Percentiles rank a stretch among this genome's conserved stretches.
These are phyloP conservation scores for Alexandromys fortis DNA, from an alignment of 2,113 vertebrate genomes.

Conservation along the genomic window DNA sequence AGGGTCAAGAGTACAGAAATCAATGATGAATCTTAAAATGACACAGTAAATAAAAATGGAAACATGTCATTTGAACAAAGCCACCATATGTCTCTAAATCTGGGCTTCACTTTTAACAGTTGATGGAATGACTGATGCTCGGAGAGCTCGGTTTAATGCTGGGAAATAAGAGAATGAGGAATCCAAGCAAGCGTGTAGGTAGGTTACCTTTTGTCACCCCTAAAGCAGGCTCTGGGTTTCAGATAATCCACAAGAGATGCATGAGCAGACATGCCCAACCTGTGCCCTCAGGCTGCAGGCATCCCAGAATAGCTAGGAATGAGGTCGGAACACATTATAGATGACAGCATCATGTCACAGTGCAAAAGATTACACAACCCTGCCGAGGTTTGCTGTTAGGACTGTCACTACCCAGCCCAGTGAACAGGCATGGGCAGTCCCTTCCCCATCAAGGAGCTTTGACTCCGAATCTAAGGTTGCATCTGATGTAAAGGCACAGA, in stretches of 20 bases:
- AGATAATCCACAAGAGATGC: not conserved
- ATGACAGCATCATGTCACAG: not conserved
- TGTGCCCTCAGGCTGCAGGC: not conserved
- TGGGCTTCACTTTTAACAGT: not conserved
- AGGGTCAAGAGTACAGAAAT: not conserved
- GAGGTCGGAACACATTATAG: not conserved
- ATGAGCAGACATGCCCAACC: not conserved
- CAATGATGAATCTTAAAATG: not conserved
- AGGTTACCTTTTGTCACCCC: not conserved
- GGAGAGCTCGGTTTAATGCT: not conserved
- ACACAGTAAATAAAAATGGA: not conserved
- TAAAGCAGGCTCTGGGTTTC: not conserved
- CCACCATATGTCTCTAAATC: not conserved
- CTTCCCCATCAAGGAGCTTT: not conserved
- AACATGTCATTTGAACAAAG: not conserved
- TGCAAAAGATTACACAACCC: not conserved
- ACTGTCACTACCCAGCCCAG: not conserved
- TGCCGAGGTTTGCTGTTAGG: not conserved
- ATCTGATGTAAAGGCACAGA: not conserved
- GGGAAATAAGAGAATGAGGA: not conserved
- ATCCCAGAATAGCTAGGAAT: not conserved
- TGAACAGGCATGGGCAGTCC: not conserved
- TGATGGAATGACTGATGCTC: not conserved
- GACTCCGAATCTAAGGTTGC: not conserved
- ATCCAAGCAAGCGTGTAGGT: not conserved